These are phyloP conservation scores for Onychostruthus taczanowskii DNA, from an alignment of 2,113 vertebrate genomes.

Conservation along the genomic window DNA sequence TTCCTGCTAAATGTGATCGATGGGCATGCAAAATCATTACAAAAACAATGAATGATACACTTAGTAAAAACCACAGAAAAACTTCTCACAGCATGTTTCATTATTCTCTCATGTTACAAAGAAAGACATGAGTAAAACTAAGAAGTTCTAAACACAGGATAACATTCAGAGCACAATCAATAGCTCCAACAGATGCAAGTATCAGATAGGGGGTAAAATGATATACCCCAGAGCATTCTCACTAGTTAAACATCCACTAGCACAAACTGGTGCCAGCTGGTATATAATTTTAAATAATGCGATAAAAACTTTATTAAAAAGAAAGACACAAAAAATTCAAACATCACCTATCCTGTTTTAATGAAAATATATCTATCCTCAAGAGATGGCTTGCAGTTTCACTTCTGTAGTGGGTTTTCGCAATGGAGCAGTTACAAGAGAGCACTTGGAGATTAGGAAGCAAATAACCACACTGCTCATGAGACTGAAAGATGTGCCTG, in stretches of 20 bases:
- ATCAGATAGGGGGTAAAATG: background rate
- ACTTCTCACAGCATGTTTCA: background rate
- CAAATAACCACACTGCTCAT: background rate
- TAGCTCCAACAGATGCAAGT: background rate
- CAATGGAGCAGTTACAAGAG: background rate
- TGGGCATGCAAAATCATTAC: background rate
- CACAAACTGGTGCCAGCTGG: background rate
- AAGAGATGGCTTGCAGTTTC: background rate
- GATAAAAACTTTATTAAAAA: background rate
- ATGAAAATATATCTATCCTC: background rate
- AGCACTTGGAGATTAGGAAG: background rate
- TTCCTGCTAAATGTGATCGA: slow-evolving; percentile 17
- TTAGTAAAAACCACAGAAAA: background rate
- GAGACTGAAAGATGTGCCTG: background rate
- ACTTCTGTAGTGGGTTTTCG: background rate
- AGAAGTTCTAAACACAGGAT: background rate
- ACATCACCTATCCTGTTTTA: background rate
- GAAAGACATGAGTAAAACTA: background rate
- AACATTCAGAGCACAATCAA: background rate
- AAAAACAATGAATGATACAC: background rate
- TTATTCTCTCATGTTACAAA: background rate
- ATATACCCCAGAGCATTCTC: background rate
- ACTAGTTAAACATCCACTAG: background rate
- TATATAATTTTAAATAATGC: background rate
- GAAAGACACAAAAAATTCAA: background rate